Evolutionary conservation across 2,888 invertebrate genomes (phyloP), one percentile per base, ranked within the genome.

Genomic region (Miltochrista miniata): DNA sequence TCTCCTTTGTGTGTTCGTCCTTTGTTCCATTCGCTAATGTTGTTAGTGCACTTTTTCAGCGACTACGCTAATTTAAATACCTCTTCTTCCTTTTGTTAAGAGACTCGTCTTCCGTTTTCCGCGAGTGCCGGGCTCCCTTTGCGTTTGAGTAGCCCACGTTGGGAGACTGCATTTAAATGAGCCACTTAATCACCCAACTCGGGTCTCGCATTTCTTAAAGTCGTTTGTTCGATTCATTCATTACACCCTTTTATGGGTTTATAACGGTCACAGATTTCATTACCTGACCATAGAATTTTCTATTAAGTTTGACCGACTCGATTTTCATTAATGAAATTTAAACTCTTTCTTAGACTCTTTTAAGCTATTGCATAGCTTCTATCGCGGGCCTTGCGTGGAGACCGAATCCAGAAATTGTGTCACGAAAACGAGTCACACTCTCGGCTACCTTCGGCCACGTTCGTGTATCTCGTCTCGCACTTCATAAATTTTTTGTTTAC

Each of bases 101-200:
- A 85, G 86, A 85, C 79, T 81, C 82, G 83, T 89, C 89, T 91
- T 91, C 91, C 91, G 90, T 85, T 91, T 88, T 82, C 91, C 86
- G 83, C 83, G 83, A 86, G 83, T 73, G 74, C 79, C 73, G 77
- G 77, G 76, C 77, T 87, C 87, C 85, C 85, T 89, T 90, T 89
- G 84, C 88, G 85, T 89, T 90, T 84, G 86, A 86, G 84, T 85
- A 84, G 84, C 81, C 85, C 83, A 83, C 81, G 81, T 81, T 76
- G 83, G 81, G 85, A 87, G 88, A 89, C 88, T 91, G 89, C 87
- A 90, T 91, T 90, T 91, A 91, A 90, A 91, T 91, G 89, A 90
- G 90, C 90, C 86, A 91, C 89, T 91, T 89, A 90, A 90, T 91
- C 90, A 91, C 85, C 83, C 81, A 83, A 84, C 82, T 85, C 85